phyloP scores from a whole-genome alignment of 2,888 invertebrate species.

The Amphipyra tragopoginis region DNA sequence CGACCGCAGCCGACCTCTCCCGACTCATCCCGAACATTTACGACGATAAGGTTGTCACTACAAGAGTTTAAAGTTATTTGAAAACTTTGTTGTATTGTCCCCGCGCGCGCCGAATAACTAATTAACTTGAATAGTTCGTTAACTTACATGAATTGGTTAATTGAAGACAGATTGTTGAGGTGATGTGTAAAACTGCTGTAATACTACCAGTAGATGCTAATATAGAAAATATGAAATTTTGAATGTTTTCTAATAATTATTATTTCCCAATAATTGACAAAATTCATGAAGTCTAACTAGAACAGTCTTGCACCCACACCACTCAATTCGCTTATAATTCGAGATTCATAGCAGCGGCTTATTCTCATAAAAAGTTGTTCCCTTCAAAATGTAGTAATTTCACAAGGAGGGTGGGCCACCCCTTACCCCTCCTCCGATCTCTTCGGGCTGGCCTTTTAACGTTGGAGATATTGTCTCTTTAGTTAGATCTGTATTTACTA shows the following conservation, averaged over 20 bases:
- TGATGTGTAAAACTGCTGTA: slow-evolving; percentile 38
- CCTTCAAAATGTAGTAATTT: slow-evolving; percentile 90
- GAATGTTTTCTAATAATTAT: background rate
- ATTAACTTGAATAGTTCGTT: slow-evolving; percentile 69
- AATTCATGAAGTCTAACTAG: slow-evolving; percentile 24
- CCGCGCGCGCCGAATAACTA: slow-evolving; percentile 62
- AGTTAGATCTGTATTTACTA: slow-evolving; percentile 88
- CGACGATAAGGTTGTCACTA: slow-evolving; percentile 75
- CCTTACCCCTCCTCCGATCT: slow-evolving; percentile 71
- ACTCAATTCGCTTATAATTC: slow-evolving; percentile 86
- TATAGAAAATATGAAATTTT: background rate
- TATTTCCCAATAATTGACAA: background rate
- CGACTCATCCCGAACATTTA: slow-evolving; percentile 71
- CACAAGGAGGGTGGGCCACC: slow-evolving; percentile 78
- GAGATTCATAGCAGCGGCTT: slow-evolving; percentile 89
- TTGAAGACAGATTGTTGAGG: slow-evolving; percentile 51
- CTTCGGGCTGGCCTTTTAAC: slow-evolving; percentile 88
- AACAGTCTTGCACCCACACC: slow-evolving; percentile 41
- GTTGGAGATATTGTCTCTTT: slow-evolving; percentile 89
- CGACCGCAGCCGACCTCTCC: slow-evolving; percentile 74
- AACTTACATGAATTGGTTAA: slow-evolving; percentile 63
- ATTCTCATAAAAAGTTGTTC: slow-evolving; percentile 90
- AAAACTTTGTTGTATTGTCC: slow-evolving; percentile 69
- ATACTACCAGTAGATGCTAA: slow-evolving; percentile 11
- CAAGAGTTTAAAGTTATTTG: slow-evolving; percentile 74